Conservation (phyloP, 2,888 invertebrate species). For the Calameuta filiformis region DNA sequence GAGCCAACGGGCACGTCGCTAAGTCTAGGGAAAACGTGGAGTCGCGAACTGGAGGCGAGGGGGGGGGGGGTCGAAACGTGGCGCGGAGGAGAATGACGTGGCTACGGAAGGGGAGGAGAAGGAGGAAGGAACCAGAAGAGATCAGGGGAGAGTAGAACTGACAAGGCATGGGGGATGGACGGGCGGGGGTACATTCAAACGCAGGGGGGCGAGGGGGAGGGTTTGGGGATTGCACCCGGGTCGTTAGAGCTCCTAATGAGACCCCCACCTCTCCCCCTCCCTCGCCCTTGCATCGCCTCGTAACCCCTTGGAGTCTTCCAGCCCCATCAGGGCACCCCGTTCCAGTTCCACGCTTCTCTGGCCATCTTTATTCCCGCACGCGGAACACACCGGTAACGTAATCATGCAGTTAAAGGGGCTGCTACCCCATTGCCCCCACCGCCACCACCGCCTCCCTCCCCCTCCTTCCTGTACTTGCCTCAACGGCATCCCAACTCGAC, state of each 20-base stretch:
- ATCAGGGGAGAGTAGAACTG: conserved; percentile 28
- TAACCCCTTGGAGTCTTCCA: conserved; percentile 27
- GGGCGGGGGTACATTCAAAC: conserved; percentile 47
- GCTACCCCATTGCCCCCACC: neutral
- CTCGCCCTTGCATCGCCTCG: conserved; percentile 10
- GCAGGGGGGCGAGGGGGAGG: conserved; percentile 29
- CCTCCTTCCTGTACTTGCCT: too few relatives aligned
- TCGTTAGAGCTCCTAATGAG: conserved; percentile 66
- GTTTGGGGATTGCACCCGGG: conserved; percentile 56
- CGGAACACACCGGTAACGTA: conserved; percentile 35
- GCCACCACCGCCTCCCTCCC: neutral
- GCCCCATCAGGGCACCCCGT: conserved; percentile 22
- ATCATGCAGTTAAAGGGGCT: conserved; percentile 40
- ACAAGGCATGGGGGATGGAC: conserved; percentile 26
- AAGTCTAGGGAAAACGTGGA: too few relatives aligned
- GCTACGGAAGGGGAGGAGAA: conserved; percentile 3
- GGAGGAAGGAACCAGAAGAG: conserved; percentile 22
- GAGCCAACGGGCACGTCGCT: neutral
- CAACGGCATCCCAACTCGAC: too few relatives aligned
- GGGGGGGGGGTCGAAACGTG: conserved; percentile 16
- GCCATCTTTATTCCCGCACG: conserved; percentile 35
- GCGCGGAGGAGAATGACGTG: neutral
- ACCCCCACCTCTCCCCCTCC: conserved; percentile 19
- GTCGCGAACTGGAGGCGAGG: conserved; percentile 16
- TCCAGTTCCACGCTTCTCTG: conserved; percentile 14